These are phyloP conservation scores for Pantelozetes paolii DNA, from an alignment of 2,888 invertebrate genomes.

Conservation along the genomic window DNA sequence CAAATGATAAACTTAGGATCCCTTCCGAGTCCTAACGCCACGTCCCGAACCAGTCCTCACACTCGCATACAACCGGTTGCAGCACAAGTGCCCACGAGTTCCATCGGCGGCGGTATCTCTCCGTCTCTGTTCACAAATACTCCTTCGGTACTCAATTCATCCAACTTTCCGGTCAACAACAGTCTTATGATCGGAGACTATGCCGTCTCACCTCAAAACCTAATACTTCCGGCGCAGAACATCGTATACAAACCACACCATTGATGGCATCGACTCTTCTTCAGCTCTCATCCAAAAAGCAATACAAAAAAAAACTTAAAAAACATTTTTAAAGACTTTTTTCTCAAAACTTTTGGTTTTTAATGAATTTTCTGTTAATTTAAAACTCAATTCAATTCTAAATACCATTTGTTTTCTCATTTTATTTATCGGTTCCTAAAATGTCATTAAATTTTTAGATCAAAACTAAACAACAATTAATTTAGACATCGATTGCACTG, in stretches of 20 bases:
- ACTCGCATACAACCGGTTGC: conserved; percentile 44
- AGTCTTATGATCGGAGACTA: conserved; percentile 73
- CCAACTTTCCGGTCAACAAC: conserved; percentile 64
- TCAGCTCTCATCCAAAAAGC: no score
- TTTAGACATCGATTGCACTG: no score
- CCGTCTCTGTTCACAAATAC: conserved; percentile 60
- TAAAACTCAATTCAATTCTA: no score
- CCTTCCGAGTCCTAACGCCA: conserved; percentile 49
- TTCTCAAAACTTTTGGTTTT: no score
- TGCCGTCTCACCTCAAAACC: conserved; percentile 57
- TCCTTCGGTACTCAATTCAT: conserved; percentile 60
- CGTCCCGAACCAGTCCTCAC: conserved; percentile 9
- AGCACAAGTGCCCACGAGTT: conserved; percentile 51
- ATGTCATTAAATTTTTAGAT: no score
- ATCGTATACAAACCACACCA: neutral
- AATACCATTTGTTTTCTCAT: no score
- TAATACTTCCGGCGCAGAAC: conserved; percentile 19
- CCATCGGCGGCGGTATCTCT: conserved; percentile 66
- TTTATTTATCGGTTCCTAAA: no score
- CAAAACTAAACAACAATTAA: no score
- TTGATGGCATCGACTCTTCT: no score
- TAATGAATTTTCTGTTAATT: no score
- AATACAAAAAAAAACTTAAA: no score
- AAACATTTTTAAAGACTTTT: no score
- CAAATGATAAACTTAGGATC: conserved; percentile 42